Conservation (phyloP, 2,797 vertebrate genomes). For the Poeciliopsis infans region DNA sequence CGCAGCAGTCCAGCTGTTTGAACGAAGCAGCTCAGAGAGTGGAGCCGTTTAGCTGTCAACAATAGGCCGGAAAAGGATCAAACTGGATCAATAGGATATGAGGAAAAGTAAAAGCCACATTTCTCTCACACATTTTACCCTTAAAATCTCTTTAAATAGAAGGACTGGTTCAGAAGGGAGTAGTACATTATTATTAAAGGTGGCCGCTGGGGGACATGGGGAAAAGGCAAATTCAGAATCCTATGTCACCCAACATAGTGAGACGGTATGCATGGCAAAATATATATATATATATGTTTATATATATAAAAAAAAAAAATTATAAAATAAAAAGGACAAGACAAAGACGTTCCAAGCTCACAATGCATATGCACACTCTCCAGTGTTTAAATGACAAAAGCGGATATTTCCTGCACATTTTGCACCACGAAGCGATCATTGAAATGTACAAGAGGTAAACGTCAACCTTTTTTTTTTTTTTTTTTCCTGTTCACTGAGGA, state of each 20-base stretch:
- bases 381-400: slow-evolving; percentile 90
- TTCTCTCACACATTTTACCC: slow-evolving; percentile 48
- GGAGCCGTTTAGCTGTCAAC: slow-evolving; percentile 44
- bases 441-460: slow-evolving; percentile 80
- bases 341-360: slow-evolving; percentile 79
- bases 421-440: slow-evolving; percentile 86
- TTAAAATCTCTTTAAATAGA: slow-evolving; percentile 65
- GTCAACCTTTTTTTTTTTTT: slow-evolving; percentile 55
- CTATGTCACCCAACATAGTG: slow-evolving; percentile 56
- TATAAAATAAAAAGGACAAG: slow-evolving; percentile 68
- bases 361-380: slow-evolving; percentile 88
- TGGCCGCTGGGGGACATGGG: slow-evolving; percentile 71
- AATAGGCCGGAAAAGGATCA: slow-evolving; percentile 33
- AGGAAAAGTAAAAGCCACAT: slow-evolving; percentile 55
- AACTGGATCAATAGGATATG: slow-evolving; percentile 50
- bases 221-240: slow-evolving; percentile 74
- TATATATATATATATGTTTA: too few relatives aligned
- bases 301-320: neutral
- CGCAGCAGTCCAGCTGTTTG: slow-evolving; percentile 64
- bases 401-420: slow-evolving; percentile 86
- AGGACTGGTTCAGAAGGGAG: slow-evolving; percentile 50
- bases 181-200: slow-evolving; percentile 71
- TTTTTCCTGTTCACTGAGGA: slow-evolving; percentile 43
- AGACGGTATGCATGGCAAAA: slow-evolving; percentile 74
- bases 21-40: slow-evolving; percentile 41